Evolutionary conservation across 2,113 vertebrate species (phyloP).

Genomic region (Rhegmatorhina hoffmannsi): DNA sequence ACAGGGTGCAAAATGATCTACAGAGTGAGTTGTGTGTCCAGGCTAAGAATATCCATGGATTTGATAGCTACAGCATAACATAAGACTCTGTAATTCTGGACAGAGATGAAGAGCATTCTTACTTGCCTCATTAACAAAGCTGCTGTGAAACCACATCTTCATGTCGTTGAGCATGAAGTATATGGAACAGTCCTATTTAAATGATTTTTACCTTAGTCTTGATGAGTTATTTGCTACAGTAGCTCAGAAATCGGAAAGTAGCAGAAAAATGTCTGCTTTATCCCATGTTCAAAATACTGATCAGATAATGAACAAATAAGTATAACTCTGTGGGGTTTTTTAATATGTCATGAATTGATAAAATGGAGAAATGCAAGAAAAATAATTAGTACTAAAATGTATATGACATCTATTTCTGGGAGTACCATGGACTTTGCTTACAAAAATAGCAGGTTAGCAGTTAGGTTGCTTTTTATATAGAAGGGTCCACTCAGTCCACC

Average conservation of each 20-base stretch:
- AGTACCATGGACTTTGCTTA: background rate
- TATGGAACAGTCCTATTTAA: background rate
- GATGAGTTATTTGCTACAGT: background rate
- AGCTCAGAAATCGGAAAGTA: background rate
- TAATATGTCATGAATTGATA: background rate
- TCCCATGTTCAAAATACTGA: background rate
- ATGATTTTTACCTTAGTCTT: background rate
- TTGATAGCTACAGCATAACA: background rate
- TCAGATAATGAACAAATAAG: background rate
- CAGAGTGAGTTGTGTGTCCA: background rate
- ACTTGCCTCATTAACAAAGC: background rate
- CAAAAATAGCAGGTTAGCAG: background rate
- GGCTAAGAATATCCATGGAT: background rate
- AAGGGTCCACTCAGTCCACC: background rate
- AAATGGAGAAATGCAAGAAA: background rate
- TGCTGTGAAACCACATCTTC: background rate
- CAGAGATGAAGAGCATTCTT: background rate
- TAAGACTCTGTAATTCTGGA: background rate
- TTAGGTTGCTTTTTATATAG: background rate
- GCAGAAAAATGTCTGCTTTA: background rate
- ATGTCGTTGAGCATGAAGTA: background rate
- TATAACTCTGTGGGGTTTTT: background rate
- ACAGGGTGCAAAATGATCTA: background rate
- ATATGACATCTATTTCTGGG: background rate
- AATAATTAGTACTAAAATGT: background rate